These are phyloP conservation scores for Micromussa lordhowensis DNA, from an alignment of 92 coral and sea anemone species.

Conservation along the genomic window DNA sequence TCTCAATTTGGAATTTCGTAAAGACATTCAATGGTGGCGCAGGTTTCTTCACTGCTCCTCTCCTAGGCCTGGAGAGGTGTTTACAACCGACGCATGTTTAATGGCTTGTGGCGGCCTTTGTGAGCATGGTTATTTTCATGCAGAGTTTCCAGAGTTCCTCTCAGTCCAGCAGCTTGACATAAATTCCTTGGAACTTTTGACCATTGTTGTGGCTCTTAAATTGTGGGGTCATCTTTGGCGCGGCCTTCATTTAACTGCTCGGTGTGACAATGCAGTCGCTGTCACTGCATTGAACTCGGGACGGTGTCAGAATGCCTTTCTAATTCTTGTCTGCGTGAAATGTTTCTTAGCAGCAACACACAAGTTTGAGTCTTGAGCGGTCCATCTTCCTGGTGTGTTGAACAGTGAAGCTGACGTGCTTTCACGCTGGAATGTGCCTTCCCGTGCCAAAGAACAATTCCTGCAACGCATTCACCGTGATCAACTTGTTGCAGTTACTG, in stretches of 20 bases:
- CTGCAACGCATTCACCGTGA: background rate
- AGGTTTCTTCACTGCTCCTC: no score
- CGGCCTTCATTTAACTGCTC: background rate
- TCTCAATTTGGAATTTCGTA: background rate
- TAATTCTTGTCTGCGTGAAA: slow-evolving; percentile 34
- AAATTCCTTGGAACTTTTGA: slow-evolving; percentile 18
- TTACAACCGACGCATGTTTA: no score
- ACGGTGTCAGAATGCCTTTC: slow-evolving; percentile 5
- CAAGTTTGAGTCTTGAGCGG: slow-evolving; percentile 44
- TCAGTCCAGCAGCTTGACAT: slow-evolving; percentile 1
- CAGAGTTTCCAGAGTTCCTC: slow-evolving; percentile 17
- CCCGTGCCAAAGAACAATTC: background rate
- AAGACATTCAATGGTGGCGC: background rate
- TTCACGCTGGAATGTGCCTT: slow-evolving; percentile 21
- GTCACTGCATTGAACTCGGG: slow-evolving; percentile 26
- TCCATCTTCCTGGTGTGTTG: slow-evolving; percentile 35
- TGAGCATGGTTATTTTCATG: slow-evolving; percentile 12
- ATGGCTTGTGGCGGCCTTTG: no score
- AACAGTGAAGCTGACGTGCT: slow-evolving; percentile 30
- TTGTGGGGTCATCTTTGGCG: slow-evolving; percentile 27
- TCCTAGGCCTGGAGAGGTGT: no score
- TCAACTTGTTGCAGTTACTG: background rate
- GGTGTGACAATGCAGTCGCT: slow-evolving; percentile 30
- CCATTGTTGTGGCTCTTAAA: slow-evolving; percentile 28
- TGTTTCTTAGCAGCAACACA: slow-evolving; percentile 22